Conservation (phyloP, 2,113 vertebrate genomes). For the Acanthochromis polyacanthus region DNA sequence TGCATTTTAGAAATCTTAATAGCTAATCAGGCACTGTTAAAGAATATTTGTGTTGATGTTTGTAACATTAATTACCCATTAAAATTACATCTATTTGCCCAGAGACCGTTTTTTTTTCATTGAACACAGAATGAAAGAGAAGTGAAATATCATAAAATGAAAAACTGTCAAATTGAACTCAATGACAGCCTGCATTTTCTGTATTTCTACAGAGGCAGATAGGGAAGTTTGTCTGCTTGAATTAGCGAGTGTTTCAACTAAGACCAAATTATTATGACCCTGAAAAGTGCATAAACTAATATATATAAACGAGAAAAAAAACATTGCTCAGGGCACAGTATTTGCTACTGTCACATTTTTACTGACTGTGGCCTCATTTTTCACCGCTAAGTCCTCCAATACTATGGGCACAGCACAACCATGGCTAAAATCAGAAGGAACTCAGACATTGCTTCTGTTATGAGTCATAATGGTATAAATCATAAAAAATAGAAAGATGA, state of each 20-base stretch:
- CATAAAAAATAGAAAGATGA: no score
- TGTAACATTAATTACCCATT: constrained; percentile 18
- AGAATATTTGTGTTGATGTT: constrained; percentile 16
- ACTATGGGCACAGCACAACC: no score
- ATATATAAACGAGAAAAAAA: no score
- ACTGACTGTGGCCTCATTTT: no score
- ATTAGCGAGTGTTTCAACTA: background rate
- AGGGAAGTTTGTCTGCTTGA: background rate
- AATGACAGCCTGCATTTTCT: background rate
- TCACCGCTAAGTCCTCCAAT: no score
- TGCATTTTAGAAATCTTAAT: constrained; percentile 8
- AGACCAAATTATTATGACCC: background rate
- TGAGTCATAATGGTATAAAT: no score
- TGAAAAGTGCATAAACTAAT: background rate
- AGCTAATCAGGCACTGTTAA: background rate
- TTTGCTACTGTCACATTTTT: no score
- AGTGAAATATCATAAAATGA: background rate
- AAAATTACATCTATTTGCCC: constrained; percentile 9
- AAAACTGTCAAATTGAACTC: constrained; percentile 8
- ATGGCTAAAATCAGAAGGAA: no score
- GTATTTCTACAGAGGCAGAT: background rate
- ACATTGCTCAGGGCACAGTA: no score
- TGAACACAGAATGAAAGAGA: background rate
- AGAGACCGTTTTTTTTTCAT: background rate
- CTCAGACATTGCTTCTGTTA: no score